phyloP scores from a whole-genome alignment of 1,140 invertebrate genomes.

The Zaprionus vittiger region DNA sequence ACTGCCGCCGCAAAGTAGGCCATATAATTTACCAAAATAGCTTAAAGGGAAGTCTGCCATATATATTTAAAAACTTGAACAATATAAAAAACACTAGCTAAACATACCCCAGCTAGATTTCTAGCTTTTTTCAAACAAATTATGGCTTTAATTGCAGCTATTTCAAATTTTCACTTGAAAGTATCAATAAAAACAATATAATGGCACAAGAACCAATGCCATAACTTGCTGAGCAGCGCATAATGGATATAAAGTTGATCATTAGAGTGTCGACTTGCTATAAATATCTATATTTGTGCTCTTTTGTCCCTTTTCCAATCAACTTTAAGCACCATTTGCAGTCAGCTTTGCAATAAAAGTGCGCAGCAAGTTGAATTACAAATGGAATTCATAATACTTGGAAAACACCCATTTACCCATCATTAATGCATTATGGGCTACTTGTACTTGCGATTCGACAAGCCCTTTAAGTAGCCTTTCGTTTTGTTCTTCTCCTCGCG shows the following conservation, averaged over 20 bases:
- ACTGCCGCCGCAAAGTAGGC: not conserved
- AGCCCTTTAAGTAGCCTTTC: not conserved
- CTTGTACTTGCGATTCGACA: constrained; percentile 1
- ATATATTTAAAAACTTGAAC: not conserved
- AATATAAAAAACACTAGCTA: not conserved
- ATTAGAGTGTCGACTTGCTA: not conserved
- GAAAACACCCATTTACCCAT: constrained; percentile 6
- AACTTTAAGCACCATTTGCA: constrained; percentile 1
- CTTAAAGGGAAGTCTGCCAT: not conserved
- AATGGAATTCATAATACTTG: constrained; percentile 4
- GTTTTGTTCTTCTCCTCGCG: not conserved
- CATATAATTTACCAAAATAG: not conserved
- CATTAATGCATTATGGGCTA: constrained; percentile 10
- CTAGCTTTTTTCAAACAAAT: too few relatives aligned
- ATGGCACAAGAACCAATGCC: not conserved
- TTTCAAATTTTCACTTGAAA: not conserved
- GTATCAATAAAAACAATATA: constrained; percentile 8
- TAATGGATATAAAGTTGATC: not conserved
- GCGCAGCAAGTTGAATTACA: constrained; percentile 13
- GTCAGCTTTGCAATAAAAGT: constrained; percentile 18
- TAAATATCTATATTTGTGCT: not conserved
- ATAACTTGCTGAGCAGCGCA: not conserved
- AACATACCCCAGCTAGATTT: not conserved
- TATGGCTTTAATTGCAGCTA: not conserved
- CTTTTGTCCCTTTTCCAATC: not conserved